phyloP scores from a whole-genome alignment of 2,113 vertebrate species.

The Planiliza haematocheilus region DNA sequence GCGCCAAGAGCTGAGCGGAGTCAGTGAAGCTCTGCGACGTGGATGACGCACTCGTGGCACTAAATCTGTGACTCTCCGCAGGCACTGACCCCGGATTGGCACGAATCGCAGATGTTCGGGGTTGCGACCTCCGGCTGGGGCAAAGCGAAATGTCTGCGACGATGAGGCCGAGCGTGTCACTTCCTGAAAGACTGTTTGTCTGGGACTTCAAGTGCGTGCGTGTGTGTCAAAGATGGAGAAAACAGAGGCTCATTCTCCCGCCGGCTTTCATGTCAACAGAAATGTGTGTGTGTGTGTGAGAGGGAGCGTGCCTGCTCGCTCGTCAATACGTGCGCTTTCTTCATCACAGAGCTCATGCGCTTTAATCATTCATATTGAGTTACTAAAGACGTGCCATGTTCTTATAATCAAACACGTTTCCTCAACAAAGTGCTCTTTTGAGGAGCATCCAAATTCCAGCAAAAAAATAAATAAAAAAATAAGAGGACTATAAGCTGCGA shows the following conservation, averaged over 20 bases:
- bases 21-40: conserved; percentile 48
- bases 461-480: conserved; percentile 3
- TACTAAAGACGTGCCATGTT: conserved; percentile 70
- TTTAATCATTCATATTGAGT: conserved; percentile 73
- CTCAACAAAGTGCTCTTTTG: conserved; percentile 71
- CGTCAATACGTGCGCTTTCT: conserved; percentile 61
- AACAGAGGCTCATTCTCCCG: conserved; percentile 44
- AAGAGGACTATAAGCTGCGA: conserved; percentile 46
- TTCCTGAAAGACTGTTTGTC: conserved; percentile 69
- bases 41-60: conserved; percentile 72
- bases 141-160: conserved; percentile 66
- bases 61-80: conserved; percentile 68
- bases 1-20: conserved; percentile 48
- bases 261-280: conserved; percentile 46
- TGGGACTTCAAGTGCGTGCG: conserved; percentile 25
- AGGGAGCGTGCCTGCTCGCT: conserved; percentile 13
- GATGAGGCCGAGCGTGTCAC: conserved; percentile 51
- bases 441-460: conserved; percentile 66
- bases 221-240: conserved; percentile 20
- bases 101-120: conserved; percentile 71
- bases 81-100: conserved; percentile 65
- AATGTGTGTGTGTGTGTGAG: conserved; percentile 15
- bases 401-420: conserved; percentile 71
- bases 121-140: conserved; percentile 68
- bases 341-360: conserved; percentile 60